Base-by-base conservation (phyloP, 35 echinoderm and acorn worm species). In the Chiridota heheva region DNA sequence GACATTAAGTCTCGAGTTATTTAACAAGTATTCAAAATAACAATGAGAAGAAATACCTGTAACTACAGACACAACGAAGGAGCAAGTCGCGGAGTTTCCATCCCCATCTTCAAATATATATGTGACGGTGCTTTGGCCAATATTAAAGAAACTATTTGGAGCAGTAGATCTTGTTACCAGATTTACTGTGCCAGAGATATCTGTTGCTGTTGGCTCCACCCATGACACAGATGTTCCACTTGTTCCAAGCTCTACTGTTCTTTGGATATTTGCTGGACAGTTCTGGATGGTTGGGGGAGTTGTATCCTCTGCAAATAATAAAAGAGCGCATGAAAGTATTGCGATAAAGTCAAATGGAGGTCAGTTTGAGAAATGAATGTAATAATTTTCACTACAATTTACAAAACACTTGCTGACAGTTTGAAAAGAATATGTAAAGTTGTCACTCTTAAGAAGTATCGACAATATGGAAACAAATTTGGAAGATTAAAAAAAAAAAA, bases 141-240 rank as follows among this genome's bases (percentile, higher is more conserved):
- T 26, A 4, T 36, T 13, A 35, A 88, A 88, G 86, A 88, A 88
- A 38, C 40, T 30, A 39, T 72, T 65, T 0, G 88, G 81, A 25
- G 59, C 42, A 48, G 44, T 56, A 12, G 44, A 36, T 38, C 58
- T 69, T 15, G 36, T 30, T 32, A 56, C 46, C 2, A 61, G 25
- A 13, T 67, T 53, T 24, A 67, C 69, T 0, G 44, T 46, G 24
- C 72, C 80, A 36, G 81, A 83, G 68, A 82, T 82, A 67, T 90
- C 87, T 6, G 59, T 62, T 32, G 80, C 87, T 10, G 79, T 63
- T 36, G 88, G 88, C 55, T 56, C 80, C 22, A 63, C 44, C 88
- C 88, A 90, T 5, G 32, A 58, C 35, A 90, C 88, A 47, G 47
- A 61, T 0, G 69, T 74, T 7, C 80, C 81, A 51, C 32, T 61